A percentile compares a stretch with the other conserved stretches of the same genome.
Evolutionary conservation across 2,888 invertebrate species (phyloP).

Genomic region (Erannis defoliaria): DNA sequence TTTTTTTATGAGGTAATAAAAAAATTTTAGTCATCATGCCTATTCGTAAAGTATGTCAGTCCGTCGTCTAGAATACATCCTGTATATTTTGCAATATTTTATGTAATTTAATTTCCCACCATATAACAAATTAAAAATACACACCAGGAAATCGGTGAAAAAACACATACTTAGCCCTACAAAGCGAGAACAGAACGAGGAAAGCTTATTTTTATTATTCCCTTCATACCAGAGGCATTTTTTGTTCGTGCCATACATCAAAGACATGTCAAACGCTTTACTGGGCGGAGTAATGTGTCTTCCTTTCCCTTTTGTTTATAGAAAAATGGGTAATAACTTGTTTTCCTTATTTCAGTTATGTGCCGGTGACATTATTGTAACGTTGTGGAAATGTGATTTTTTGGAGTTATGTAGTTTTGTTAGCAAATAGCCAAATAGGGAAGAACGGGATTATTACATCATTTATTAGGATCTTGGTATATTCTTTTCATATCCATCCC

Average conservation of each 20-base stretch:
- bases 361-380: conserved; percentile 36
- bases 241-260: conserved; percentile 45
- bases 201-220: conserved; percentile 33
- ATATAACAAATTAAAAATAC: conserved; percentile 22
- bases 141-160: conserved; percentile 25
- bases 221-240: conserved; percentile 29
- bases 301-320: conserved; percentile 44
- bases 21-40: no score
- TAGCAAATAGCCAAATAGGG: background rate
- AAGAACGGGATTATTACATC: background rate
- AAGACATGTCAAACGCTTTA: conserved; percentile 45
- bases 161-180: conserved; percentile 25
- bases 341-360: conserved; percentile 37
- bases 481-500: background rate
- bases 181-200: conserved; percentile 32
- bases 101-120: background rate
- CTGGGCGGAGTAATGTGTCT: conserved; percentile 43
- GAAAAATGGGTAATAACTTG: conserved; percentile 43
- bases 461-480: background rate
- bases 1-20: no score
- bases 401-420: conserved; percentile 6
- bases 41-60: no score
- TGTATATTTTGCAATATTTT: background rate
- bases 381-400: conserved; percentile 39
- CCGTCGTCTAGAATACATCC: no score